These are phyloP conservation scores for Leptinotarsa texana DNA, from an alignment of 1,140 invertebrate genomes.

Conservation along the genomic window DNA sequence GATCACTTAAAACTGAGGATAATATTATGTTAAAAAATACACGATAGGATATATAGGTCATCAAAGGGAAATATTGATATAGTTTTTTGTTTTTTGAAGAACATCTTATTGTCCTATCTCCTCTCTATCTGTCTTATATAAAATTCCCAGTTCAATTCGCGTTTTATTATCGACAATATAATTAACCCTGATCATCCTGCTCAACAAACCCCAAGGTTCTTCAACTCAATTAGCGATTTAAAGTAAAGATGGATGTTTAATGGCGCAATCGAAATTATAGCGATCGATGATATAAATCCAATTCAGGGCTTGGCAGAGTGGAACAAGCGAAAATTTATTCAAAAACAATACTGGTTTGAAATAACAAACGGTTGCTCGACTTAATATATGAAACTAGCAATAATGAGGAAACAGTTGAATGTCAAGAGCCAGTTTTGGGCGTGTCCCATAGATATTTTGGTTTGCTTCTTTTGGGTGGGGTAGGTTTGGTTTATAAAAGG, in stretches of 20 bases:
- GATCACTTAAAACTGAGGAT: too few species aligned
- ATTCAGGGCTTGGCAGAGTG: not conserved
- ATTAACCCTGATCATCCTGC: not conserved
- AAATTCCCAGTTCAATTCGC: too few species aligned
- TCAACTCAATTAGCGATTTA: not conserved
- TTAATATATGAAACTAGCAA: conserved; percentile 1
- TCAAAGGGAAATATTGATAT: too few species aligned
- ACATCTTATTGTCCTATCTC: too few species aligned
- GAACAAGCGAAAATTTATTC: not conserved
- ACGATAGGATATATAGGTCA: too few species aligned
- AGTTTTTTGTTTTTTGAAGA: too few species aligned
- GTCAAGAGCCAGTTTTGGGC: conserved; percentile 17
- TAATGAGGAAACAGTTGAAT: conserved; percentile 20
- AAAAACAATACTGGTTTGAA: conserved; percentile 1
- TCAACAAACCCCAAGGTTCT: not conserved
- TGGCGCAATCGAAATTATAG: not conserved
- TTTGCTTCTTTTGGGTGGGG: conserved; percentile 9
- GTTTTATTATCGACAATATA: too few species aligned
- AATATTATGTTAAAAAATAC: too few species aligned
- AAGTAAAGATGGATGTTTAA: not conserved
- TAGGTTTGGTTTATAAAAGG: not conserved
- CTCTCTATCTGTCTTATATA: too few species aligned
- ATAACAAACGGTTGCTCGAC: not conserved
- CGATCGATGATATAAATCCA: not conserved
- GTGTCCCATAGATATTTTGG: not conserved